Evolutionary conservation across 2,797 vertebrate genomes (phyloP).

Genomic region (Columba guinea): DNA sequence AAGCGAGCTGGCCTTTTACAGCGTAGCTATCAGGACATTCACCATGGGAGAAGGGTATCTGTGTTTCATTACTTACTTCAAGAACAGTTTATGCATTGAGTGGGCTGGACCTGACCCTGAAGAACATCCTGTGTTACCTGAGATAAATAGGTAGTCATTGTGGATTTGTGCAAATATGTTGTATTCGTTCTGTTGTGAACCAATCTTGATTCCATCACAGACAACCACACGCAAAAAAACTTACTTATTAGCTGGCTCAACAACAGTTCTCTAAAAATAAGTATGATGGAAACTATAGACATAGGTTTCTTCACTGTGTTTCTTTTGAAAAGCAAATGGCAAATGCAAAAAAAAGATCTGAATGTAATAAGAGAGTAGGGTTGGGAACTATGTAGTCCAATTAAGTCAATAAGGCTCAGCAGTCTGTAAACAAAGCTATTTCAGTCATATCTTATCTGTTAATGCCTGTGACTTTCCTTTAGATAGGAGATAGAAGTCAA

Average conservation of each 20-base stretch:
- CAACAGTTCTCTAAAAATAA: background rate
- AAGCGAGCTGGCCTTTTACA: background rate
- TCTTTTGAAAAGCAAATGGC: background rate
- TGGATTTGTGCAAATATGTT: background rate
- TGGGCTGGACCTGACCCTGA: background rate
- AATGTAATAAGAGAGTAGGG: background rate
- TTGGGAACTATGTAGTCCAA: background rate
- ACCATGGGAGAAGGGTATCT: background rate
- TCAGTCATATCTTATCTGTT: background rate
- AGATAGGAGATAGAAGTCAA: background rate
- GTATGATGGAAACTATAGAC: background rate
- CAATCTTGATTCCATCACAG: background rate
- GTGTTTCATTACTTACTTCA: background rate
- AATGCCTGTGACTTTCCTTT: background rate
- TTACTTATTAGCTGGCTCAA: background rate
- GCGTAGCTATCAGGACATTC: background rate
- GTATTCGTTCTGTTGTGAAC: background rate
- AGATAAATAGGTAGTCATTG: background rate
- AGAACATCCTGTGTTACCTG: background rate
- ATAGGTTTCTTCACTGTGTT: background rate
- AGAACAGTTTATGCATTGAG: background rate
- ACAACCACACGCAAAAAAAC: background rate
- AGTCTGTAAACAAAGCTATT: background rate
- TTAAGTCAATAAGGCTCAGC: background rate
- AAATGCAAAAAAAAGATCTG: background rate